Evolutionary conservation across 2,113 vertebrate species (phyloP).

Genomic region (Eira barbara): DNA sequence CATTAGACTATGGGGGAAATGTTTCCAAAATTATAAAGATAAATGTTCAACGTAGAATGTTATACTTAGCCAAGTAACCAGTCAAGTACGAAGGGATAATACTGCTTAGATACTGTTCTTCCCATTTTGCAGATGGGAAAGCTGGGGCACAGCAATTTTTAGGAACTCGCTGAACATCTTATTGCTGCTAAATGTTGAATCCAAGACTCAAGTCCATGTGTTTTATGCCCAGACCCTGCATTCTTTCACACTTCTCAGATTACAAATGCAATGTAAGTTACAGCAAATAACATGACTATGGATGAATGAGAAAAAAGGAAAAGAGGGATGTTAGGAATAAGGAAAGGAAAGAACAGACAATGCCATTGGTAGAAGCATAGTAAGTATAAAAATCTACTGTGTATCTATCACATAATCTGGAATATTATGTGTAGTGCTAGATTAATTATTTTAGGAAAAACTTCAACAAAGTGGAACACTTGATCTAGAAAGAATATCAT

Average conservation of each 20-base stretch:
- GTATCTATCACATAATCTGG: not conserved
- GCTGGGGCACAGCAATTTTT: not conserved
- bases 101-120: not conserved
- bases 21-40: not conserved
- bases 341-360: not conserved
- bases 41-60: not conserved
- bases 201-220: not conserved
- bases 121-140: not conserved
- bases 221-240: not conserved
- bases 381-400: not conserved
- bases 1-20: not conserved
- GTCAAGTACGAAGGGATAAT: not conserved
- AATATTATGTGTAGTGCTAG: not conserved
- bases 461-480: not conserved
- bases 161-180: not conserved
- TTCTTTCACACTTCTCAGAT: not conserved
- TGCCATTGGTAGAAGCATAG: not conserved
- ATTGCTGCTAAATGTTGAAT: not conserved
- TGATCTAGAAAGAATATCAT: not conserved
- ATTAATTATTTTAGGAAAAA: not conserved
- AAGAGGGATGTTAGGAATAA: no score
- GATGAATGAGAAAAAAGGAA: not conserved
- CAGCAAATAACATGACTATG: not conserved
- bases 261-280: not conserved
- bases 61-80: not conserved